phyloP scores from a whole-genome alignment of 2,888 invertebrate species.

The Pycnomerus fuliginosus region DNA sequence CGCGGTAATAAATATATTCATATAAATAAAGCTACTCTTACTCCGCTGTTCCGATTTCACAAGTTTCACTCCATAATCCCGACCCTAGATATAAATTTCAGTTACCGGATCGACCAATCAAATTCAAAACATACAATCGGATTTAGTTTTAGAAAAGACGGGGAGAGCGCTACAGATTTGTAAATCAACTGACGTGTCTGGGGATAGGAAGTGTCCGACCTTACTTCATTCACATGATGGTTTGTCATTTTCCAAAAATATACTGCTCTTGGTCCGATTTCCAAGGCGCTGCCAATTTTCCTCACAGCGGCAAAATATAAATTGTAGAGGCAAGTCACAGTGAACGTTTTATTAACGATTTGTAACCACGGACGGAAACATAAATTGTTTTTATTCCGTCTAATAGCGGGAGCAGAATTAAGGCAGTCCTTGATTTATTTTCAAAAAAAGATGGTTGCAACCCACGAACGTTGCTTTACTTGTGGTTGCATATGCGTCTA shows the following conservation, averaged over 20 bases:
- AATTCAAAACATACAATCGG: neutral
- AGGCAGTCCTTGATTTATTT: too few relatives aligned
- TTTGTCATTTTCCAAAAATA: slow-evolving; percentile 25
- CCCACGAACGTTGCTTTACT: too few relatives aligned
- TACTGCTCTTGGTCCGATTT: slow-evolving; percentile 1
- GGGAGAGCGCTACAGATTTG: too few relatives aligned
- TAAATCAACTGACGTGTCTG: slow-evolving; percentile 10
- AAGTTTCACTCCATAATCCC: neutral
- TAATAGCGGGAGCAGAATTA: too few relatives aligned
- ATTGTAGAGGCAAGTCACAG: too few relatives aligned
- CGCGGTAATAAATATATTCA: slow-evolving; percentile 28
- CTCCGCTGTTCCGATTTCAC: slow-evolving; percentile 7
- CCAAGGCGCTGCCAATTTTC: neutral
- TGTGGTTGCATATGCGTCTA: too few relatives aligned
- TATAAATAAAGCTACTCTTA: slow-evolving; percentile 21
- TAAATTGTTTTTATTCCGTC: too few relatives aligned
- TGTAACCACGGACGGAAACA: too few relatives aligned
- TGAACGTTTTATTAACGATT: too few relatives aligned
- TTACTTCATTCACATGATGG: slow-evolving; percentile 20
- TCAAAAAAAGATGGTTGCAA: too few relatives aligned
- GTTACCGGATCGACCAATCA: neutral
- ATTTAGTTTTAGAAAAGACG: neutral
- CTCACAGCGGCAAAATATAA: neutral
- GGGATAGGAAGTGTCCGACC: slow-evolving; percentile 15
- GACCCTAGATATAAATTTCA: too few relatives aligned